phyloP scores from a whole-genome alignment of 2,113 vertebrate species.

The Vulpes lagopus region DNA sequence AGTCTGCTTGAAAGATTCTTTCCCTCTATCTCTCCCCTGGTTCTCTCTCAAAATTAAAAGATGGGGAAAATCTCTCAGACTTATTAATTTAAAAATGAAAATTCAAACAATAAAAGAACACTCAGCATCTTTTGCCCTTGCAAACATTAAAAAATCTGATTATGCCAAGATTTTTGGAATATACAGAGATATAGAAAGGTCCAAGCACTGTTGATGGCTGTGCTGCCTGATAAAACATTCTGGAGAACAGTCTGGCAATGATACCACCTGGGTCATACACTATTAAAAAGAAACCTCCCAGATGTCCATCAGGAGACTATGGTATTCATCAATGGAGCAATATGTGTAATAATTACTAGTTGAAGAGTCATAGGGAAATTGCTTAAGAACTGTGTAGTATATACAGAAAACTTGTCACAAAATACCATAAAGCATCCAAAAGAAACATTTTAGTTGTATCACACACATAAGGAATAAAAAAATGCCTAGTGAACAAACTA shows the following conservation, averaged over 20 bases:
- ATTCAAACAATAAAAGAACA: not conserved
- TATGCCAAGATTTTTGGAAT: not conserved
- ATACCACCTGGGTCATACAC: rapidly evolving
- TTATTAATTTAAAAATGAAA: not conserved
- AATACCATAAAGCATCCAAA: not conserved
- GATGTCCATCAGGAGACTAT: not conserved
- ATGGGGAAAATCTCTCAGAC: not conserved
- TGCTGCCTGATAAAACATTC: not conserved
- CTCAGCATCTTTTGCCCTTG: not conserved
- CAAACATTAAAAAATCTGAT: not conserved
- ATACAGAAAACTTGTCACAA: not conserved
- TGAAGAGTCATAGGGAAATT: not conserved
- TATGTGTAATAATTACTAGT: not conserved
- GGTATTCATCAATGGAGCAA: not conserved
- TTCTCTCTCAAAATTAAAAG: not conserved
- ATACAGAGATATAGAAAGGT: not conserved
- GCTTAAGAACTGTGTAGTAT: not conserved
- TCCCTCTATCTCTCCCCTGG: not conserved
- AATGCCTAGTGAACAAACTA: not conserved
- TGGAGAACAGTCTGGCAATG: not conserved
- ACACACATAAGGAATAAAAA: not conserved
- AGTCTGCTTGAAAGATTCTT: not conserved
- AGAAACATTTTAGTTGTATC: not conserved
- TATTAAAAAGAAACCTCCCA: not conserved
- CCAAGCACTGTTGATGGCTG: not conserved